Evolutionary conservation across 2,888 invertebrate genomes (phyloP).

Genomic region (Cantharis nigra): DNA sequence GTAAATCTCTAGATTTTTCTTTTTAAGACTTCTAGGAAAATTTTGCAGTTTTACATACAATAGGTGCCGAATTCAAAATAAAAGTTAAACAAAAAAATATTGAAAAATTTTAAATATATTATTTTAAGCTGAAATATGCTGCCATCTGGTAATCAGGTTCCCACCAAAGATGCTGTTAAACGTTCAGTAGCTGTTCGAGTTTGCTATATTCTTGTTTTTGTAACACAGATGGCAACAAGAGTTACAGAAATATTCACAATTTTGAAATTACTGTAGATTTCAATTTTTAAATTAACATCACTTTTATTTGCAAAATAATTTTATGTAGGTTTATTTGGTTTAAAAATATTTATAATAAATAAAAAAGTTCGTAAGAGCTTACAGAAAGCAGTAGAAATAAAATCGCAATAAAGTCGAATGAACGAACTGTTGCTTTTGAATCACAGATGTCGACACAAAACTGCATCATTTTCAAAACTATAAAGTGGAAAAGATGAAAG

Average conservation of each 20-base stretch:
- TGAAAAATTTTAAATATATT: neutral
- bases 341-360: no score
- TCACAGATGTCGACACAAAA: neutral
- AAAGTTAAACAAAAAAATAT: neutral
- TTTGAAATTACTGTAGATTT: neutral
- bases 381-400: no score
- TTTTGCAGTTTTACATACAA: no score
- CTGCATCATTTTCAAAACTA: no score
- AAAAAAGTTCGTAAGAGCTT: no score
- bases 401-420: neutral
- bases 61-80: neutral
- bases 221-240: neutral
- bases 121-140: neutral
- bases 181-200: neutral
- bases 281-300: neutral
- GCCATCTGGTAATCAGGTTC: neutral
- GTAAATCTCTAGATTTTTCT: neutral
- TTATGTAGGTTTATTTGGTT: no score
- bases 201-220: rapidly evolving
- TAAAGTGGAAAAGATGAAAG: no score
- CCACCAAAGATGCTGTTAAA: neutral
- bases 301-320: no score
- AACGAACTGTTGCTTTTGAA: neutral
- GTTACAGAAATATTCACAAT: neutral
- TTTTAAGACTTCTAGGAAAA: neutral